A percentile compares a stretch with the other conserved stretches of the same genome.
These are phyloP conservation scores for Heliocidaris tuberculata DNA, from an alignment of 35 echinoderm and acorn worm species.

Conservation along the genomic window DNA sequence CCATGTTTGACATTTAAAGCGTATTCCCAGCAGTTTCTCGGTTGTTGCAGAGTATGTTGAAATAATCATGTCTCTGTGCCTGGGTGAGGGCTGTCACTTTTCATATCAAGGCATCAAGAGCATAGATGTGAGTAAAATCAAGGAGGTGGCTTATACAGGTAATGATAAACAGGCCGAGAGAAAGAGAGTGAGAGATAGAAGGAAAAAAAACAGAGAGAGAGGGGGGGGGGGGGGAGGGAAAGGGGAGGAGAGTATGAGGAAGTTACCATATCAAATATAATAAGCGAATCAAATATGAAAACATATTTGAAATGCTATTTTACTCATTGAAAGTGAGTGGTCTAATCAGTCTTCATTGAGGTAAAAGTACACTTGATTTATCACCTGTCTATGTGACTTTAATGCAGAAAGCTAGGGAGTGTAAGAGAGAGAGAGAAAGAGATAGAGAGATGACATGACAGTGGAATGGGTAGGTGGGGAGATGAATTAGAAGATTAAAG, in stretches of 20 bases:
- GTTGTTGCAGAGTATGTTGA: conserved; percentile 6
- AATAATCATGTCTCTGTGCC: conserved; percentile 19
- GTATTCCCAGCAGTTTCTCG: not conserved
- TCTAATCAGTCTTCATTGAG: not conserved
- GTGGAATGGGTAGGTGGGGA: not conserved
- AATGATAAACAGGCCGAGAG: not conserved
- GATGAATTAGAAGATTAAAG: not conserved
- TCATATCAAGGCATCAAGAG: not conserved
- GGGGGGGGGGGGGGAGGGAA: not conserved
- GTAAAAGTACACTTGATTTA: conserved; percentile 10
- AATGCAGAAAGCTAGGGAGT: not conserved
- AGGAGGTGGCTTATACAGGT: not conserved
- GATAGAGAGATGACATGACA: not conserved
- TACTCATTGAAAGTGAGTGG: not conserved
- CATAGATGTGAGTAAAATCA: not conserved
- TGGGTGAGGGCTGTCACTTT: conserved; percentile 9
- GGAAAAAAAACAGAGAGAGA: not conserved
- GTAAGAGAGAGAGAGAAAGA: not conserved
- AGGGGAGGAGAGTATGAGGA: not conserved
- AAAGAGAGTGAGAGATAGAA: not conserved
- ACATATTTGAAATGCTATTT: not conserved
- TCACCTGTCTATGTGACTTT: not conserved
- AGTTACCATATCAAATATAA: not conserved
- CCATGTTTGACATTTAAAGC: conserved; percentile 25
- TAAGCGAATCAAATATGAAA: not conserved